phyloP scores from a whole-genome alignment of 2,113 vertebrate species.

The Psilopsiagon aurifrons region DNA sequence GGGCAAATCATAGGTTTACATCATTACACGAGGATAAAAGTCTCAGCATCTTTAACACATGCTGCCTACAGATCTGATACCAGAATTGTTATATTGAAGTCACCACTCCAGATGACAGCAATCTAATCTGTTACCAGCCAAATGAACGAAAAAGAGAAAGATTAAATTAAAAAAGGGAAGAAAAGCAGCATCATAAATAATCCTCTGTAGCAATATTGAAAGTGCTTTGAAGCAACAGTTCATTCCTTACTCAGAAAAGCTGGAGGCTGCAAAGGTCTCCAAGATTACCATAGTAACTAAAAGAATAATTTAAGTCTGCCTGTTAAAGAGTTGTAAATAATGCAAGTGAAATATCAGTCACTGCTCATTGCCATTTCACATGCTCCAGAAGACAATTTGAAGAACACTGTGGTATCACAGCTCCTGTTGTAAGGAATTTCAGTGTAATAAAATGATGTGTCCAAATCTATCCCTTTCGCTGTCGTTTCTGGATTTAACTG shows the following conservation, averaged over 20 bases:
- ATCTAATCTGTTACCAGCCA: background rate
- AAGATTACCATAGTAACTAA: conserved; percentile 68
- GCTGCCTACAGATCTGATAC: background rate
- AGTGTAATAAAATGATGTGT: background rate
- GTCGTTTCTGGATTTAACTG: background rate
- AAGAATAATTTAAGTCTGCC: conserved; percentile 57
- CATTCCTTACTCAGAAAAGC: conserved; percentile 44
- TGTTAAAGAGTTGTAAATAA: conserved; percentile 62
- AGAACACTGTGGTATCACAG: background rate
- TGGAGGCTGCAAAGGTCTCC: conserved; percentile 56
- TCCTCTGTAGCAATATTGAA: conserved; percentile 36
- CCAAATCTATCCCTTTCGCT: background rate
- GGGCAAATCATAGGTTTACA: background rate
- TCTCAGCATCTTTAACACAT: background rate
- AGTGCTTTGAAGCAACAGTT: conserved; percentile 53
- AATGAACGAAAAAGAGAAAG: background rate
- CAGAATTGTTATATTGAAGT: background rate
- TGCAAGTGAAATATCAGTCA: conserved; percentile 19
- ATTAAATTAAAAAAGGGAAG: background rate
- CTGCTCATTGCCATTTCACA: conserved; percentile 15
- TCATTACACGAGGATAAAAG: background rate
- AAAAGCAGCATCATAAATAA: background rate
- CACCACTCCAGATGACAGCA: background rate
- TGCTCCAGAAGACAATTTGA: background rate
- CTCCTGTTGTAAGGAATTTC: background rate